Base-by-base conservation (phyloP, 2,888 invertebrate species). In the Dendrolimus pini region DNA sequence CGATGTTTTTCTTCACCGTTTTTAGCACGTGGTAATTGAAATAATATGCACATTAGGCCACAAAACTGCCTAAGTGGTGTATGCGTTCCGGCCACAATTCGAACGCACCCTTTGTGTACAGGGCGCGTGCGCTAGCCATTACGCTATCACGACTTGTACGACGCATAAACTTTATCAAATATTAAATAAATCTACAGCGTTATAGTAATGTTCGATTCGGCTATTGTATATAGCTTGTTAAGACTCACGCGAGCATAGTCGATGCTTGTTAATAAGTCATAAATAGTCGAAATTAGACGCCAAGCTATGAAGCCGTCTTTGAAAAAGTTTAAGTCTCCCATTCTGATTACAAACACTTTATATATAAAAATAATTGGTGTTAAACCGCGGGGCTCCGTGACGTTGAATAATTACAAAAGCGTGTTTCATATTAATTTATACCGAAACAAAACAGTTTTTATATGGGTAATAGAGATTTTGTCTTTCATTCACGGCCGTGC, bases 311-410 rank as follows among this genome's bases (percentile, higher is more conserved):
- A 54, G 47, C 47, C 9, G 47, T 47, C 47, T 47, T 47, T 47
- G 12, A 47, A 47, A 47, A 47, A 47, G 9, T 63, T 65, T 60
- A 61, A 59, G 59, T 62, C 67, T 62, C 65, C 47, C 56, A 63
- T 64, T 71, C 58, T 67, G 68, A 73, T 69, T 72, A 71, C 69
- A 74, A 74, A 74, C 70, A 69, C 67, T 64, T 60, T 66, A 69
- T 67, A 73, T 65, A 70, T 74, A 72, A 70, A 74, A 76, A 74
- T 78, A 77, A 82, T 76, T 73, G 73, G 65, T 66, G 63, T 75
- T 67, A 72, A 73, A 58, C 74, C 64, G 67, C 72, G 71, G 74
- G 65, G 64, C 65, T 71, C 68, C 69, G 73, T 72, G 72, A 74
- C 68, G 65, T 70, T 69, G 69, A 75, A 75, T 75, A 75, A 69